These are phyloP conservation scores for Linnaemya tessellans DNA, from an alignment of 2,888 invertebrate species.

Conservation along the genomic window DNA sequence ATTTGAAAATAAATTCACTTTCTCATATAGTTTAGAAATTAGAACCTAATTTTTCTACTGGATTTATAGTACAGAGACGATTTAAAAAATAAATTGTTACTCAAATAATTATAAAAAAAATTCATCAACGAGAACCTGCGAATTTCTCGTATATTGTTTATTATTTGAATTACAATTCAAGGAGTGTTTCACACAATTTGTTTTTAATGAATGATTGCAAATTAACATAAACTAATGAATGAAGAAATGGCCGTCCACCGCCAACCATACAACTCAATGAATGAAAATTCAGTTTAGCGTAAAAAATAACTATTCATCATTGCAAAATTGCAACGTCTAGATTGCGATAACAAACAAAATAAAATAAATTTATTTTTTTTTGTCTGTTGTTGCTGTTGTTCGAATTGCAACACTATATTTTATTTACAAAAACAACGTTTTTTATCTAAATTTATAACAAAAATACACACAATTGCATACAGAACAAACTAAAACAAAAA, in stretches of 20 bases:
- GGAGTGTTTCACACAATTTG: conserved; percentile 53
- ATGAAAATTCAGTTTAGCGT: conserved; percentile 64
- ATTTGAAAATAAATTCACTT: no score
- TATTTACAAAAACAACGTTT: conserved; percentile 37
- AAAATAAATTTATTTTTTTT: conserved; percentile 32
- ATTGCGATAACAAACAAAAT: conserved; percentile 56
- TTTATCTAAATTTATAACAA: conserved; percentile 42
- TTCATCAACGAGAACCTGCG: background rate
- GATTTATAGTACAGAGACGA: no score
- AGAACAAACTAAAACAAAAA: background rate
- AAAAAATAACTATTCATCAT: conserved; percentile 57
- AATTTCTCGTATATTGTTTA: conserved; percentile 6
- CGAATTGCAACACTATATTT: conserved; percentile 45
- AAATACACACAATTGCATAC: conserved; percentile 15
- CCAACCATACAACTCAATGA: conserved; percentile 35
- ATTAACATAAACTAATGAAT: conserved; percentile 60
- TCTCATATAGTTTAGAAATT: no score
- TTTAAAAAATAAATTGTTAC: no score
- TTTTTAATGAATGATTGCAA: conserved; percentile 41
- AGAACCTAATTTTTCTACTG: no score
- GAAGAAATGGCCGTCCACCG: conserved; percentile 30
- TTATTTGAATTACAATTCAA: conserved; percentile 11
- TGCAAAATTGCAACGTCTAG: conserved; percentile 59
- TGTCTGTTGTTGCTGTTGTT: conserved; percentile 13
- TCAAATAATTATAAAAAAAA: no score